Base-by-base conservation (phyloP, 2,888 invertebrate species). In the Volucella zonaria region DNA sequence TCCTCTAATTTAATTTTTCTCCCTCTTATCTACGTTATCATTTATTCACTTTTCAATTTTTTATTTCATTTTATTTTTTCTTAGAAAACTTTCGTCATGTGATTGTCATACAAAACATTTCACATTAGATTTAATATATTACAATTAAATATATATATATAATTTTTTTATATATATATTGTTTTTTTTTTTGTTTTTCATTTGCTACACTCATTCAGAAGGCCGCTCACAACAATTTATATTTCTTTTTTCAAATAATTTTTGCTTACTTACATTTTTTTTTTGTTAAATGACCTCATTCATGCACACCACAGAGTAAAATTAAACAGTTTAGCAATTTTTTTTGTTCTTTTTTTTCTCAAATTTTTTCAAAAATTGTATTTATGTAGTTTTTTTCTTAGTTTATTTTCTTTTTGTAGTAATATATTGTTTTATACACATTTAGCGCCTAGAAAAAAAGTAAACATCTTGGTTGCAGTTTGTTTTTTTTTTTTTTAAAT, bases 101-200 rank as follows among this genome's bases (percentile, higher is more conserved):
- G 91, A 92, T 92, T 92, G 91, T 92, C 91, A 91, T 92, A 92
- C 91, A 92, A 92, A 92, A 92, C 92, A 91, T 92, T 91, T 91
- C 92, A 92, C 91, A 92, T 87, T 91, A 91, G 90, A 89, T 90
- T 88, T 88, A 90, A 89, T 89, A 90, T 90, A 90, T 89, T 91
- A 91, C 91, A 91, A 87, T 88, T 88, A 88, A 87, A 82, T 82
- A 78, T 67, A 71, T 67, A 71, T 86, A 76, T 75, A 71, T 71
- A 85, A 59, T 66, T 23, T 67, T 74, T 67, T 51, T 80, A 67
- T 76, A 70, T 71, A 82, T 74, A 68, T 67, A 67, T 56, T n/a
- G n/a, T n/a, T n/a, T n/a, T n/a, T n/a, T n/a, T 38, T 18, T 75
- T 54, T 59, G 38, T 66, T 68, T 83, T 83, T 85, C 74, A 81